phyloP scores from a whole-genome alignment of 2,888 invertebrate species.

The Melikaiella ostensackeni region DNA sequence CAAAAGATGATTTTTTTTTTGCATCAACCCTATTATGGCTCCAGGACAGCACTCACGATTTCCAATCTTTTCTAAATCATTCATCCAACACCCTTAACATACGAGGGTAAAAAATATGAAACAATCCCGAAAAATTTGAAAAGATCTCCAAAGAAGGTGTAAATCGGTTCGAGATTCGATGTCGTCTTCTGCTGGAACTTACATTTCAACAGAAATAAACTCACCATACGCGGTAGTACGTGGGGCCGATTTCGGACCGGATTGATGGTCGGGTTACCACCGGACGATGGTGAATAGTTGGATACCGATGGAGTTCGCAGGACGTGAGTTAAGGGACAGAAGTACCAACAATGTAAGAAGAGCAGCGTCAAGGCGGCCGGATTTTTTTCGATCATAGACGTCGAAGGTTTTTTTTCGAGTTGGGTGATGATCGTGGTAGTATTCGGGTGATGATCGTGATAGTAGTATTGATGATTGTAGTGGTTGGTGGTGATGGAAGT shows the following conservation, averaged over 20 bases:
- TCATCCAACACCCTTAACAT: not conserved
- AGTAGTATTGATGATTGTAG: conserved; percentile 52
- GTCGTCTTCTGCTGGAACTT: conserved; percentile 54
- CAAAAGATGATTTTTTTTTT: too few species aligned
- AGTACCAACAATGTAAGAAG: conserved; percentile 76
- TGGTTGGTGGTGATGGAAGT: conserved; percentile 62
- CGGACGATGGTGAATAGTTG: conserved; percentile 64
- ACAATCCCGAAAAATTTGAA: not conserved
- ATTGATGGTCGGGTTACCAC: conserved; percentile 68
- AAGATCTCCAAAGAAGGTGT: conserved; percentile 22
- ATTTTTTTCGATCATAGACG: conserved; percentile 50
- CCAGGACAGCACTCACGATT: too few species aligned
- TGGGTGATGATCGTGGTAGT: conserved; percentile 56
- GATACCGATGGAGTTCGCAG: conserved; percentile 59
- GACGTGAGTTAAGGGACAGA: conserved; percentile 75
- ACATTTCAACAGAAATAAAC: conserved; percentile 65
- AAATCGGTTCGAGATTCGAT: conserved; percentile 42
- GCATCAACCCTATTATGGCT: too few species aligned
- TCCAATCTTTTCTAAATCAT: not conserved
- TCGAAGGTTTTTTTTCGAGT: conserved; percentile 50
- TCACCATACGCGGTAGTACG: conserved; percentile 76
- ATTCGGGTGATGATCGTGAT: conserved; percentile 57
- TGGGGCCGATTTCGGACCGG: conserved; percentile 71
- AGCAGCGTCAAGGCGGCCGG: conserved; percentile 71
- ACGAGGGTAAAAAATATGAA: not conserved